phyloP scores from a whole-genome alignment of 2,797 vertebrate species.

The Streptopelia turtur region DNA sequence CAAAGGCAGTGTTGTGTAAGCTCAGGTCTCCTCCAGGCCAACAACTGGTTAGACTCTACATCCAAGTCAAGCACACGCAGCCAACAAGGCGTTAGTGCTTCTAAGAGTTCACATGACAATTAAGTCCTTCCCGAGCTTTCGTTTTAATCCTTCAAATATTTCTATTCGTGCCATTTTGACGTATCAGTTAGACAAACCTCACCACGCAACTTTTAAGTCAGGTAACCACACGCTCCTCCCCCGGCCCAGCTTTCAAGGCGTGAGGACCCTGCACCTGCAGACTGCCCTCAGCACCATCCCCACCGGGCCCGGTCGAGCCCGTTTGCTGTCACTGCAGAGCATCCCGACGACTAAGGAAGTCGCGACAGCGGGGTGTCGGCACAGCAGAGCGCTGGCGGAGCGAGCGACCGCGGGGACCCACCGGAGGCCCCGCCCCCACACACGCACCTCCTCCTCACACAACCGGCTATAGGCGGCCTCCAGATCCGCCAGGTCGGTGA shows the following conservation, averaged over 20 bases:
- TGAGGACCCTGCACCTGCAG: no score
- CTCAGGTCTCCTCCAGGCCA: background rate
- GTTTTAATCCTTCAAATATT: background rate
- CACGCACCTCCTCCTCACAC: constrained; percentile 89
- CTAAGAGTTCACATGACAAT: background rate
- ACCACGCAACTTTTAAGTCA: background rate
- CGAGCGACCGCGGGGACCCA: background rate
- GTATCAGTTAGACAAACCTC: background rate
- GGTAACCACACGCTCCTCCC: background rate
- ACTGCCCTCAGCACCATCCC: background rate
- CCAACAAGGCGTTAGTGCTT: background rate
- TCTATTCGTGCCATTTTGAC: background rate
- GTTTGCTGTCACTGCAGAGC: background rate
- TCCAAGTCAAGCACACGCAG: background rate
- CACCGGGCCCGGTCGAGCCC: background rate
- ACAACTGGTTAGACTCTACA: background rate
- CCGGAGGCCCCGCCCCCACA: no score
- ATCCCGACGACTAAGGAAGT: background rate
- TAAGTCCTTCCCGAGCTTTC: background rate
- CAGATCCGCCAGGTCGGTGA: constrained; percentile 92
- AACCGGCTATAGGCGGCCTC: constrained; percentile 90
- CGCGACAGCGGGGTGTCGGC: background rate
- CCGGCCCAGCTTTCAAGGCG: rapidly evolving
- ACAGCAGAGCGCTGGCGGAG: no score
- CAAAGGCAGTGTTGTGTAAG: background rate